Base-by-base conservation (phyloP, 2,113 vertebrate species). In the Hippocampus mohnikei region DNA sequence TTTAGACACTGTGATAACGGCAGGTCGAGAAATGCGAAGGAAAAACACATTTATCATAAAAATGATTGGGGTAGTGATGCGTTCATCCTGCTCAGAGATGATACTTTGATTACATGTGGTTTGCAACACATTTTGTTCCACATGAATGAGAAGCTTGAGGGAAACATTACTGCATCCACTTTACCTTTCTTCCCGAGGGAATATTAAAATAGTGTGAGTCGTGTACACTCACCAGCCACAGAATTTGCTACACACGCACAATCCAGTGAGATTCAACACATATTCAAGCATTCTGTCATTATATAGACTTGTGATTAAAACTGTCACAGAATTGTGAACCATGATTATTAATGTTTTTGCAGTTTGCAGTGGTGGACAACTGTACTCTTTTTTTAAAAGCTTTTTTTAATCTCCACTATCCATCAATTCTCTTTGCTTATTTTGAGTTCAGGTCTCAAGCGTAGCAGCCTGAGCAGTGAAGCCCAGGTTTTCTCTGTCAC, bases 61-160 rank as follows among this genome's bases (percentile, higher is more conserved):
- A 71, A 70, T 64, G 16, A n/a, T 75, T 84, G 68, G 74, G 72
- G n/a, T 73, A 60, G 73, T 23, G 2, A 73, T 78, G 75, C 69
- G 73, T 73, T 75, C 74, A 75, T 75, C 81, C 68, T 70, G 72
- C 61, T 60, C 59, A 21, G 33, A 66, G 74, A 83, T 70, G 72
- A 78, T 80, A 66, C 77, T 76, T 77, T 78, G 82, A 90, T 85
- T 85, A 73, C 80, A 86, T 85, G 77, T 83, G 82, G 72, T 83
- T 84, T 73, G 73, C 76, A 83, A 59, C 60, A 79, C 67, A 82
- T 81, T 84, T 74, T 77, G 77, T 76, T 84, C 79, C 79, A 81
- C 68, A 80, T 74, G 74, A 77, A 75, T 76, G 75, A 77, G 78
- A 83, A 60, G 65, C 69, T 12, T 55, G 52, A 60, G 58, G 12